phyloP scores from a whole-genome alignment of 2,113 vertebrate genomes.

The Pipra filicauda region DNA sequence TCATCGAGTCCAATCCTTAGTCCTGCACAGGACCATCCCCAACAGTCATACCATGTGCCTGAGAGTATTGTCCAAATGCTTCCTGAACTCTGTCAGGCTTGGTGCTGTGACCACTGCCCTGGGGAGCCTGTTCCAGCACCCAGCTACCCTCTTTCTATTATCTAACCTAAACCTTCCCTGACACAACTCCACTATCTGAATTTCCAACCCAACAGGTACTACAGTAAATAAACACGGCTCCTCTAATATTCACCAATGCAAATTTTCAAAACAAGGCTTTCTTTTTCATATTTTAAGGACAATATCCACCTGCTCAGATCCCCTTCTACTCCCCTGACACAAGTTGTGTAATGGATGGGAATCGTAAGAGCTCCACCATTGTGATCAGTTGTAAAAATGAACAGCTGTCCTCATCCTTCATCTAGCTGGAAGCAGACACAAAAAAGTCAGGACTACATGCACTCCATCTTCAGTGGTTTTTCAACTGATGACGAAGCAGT shows the following conservation, averaged over 20 bases:
- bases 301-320: fast-evolving
- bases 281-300: background rate
- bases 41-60: background rate
- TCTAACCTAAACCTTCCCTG: background rate
- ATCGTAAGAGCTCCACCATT: background rate
- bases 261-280: background rate
- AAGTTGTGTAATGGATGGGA: background rate
- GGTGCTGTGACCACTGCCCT: background rate
- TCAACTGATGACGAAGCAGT: background rate
- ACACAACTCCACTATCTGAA: background rate
- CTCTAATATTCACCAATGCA: background rate
- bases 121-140: background rate
- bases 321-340: background rate
- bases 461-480: background rate
- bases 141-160: background rate
- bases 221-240: background rate
- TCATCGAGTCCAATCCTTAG: background rate
- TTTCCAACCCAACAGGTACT: background rate
- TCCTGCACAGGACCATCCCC: background rate
- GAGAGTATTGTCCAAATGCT: background rate
- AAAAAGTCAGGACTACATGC: background rate
- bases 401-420: background rate
- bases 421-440: background rate
- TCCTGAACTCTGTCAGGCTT: background rate
- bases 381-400: background rate